Base-by-base conservation (phyloP, 2,113 vertebrate species). In the Saguinus imperator region DNA sequence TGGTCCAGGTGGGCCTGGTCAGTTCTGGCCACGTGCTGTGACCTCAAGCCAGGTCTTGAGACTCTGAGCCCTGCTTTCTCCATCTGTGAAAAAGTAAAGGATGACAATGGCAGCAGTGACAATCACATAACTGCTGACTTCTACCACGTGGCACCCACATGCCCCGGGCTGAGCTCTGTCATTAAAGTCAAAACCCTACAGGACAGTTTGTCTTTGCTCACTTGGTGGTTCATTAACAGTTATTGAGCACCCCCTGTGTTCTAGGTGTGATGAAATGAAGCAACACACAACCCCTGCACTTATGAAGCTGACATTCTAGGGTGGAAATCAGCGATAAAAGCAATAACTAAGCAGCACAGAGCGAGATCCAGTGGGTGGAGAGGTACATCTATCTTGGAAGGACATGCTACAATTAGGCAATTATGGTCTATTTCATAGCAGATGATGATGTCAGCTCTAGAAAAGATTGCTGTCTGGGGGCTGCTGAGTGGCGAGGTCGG, bases 101-200 rank as follows among this genome's bases (percentile, higher is more conserved):
- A 35, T 14, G 40, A 18, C 17, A 37, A 12, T 8, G 25, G 25
- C 12, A 50, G 27, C 16, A 8, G 0, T n/a, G 75, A 58, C 20
- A 82, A 57, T 27, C 57, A 35, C n/a, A 8, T 4, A 32, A 37
- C 32, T 0, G 4, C 85, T 6, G 1, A 13, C 4, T 32, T 58
- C 70, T 12, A 32, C 55, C 25, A 7, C 0, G 2, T 18, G 2
- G 9, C 8, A 35, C 25, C 45, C 55, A 6, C 0, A 0, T 23
- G 55, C 84, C 14, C 32, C 0, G 3, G 9, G 6, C 5, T 16
- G 55, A 76, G 14, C 14, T 32, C 40, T 20, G 48, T 68, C 68
- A 21, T 1, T 37, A 57, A 83, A 40, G 55, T 18, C 37, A 29
- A 40, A 6, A 11, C 32, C n/a, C 68, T 14, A 73, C 0, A 64